Evolutionary conservation across 2,888 invertebrate species (phyloP).

Genomic region (Neoaliturus tenellus): DNA sequence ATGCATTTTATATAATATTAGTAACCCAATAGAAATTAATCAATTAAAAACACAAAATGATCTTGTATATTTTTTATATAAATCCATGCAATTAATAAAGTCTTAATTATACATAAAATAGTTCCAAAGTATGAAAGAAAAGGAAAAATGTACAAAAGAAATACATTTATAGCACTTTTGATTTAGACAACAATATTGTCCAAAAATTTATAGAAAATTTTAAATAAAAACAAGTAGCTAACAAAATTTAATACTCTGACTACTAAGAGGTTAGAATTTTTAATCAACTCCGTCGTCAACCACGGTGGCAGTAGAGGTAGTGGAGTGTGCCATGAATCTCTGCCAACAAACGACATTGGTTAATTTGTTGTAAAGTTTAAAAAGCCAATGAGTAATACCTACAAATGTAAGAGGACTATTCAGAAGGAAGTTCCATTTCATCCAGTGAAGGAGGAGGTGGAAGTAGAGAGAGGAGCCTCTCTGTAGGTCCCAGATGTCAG

Average conservation of each 20-base stretch:
- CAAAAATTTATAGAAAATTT: not conserved
- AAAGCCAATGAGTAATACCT: not conserved
- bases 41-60: not conserved
- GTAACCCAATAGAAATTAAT: too few relatives aligned
- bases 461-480: not conserved
- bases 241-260: not conserved
- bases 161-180: not conserved
- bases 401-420: not conserved
- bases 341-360: too few relatives aligned
- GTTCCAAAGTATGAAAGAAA: not conserved
- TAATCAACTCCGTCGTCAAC: conserved; percentile 42
- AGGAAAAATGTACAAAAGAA: not conserved
- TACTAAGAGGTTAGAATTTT: not conserved
- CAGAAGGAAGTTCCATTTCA: not conserved
- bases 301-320: not conserved
- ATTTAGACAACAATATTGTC: not conserved
- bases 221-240: not conserved
- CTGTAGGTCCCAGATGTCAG: too few relatives aligned
- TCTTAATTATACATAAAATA: not conserved
- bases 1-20: too few relatives aligned
- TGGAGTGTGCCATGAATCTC: conserved; percentile 33
- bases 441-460: not conserved
- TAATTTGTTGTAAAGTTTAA: too few relatives aligned
- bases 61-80: not conserved
- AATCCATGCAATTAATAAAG: not conserved